Conservation (phyloP, 2,888 invertebrate species). For the Brachypterus glaber region DNA sequence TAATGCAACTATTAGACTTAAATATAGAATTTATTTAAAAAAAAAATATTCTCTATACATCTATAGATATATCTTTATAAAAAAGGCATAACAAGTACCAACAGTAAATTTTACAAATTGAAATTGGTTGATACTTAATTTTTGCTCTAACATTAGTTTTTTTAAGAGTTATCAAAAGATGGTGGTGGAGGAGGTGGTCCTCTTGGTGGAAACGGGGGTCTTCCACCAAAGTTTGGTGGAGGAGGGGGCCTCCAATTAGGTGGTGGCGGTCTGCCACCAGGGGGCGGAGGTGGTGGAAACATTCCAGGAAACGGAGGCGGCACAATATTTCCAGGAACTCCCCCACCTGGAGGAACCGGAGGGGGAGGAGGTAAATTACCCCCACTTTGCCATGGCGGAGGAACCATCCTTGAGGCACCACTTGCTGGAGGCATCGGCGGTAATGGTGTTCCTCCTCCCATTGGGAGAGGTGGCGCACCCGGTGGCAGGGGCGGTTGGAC, state of each 20-base stretch:
- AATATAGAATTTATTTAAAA: too few species aligned
- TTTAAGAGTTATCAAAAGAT: constrained; percentile 15
- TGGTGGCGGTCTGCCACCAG: constrained; percentile 49
- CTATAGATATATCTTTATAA: too few species aligned
- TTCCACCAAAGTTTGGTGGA: constrained; percentile 49
- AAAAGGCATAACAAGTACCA: too few species aligned
- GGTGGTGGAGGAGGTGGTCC: constrained; percentile 64
- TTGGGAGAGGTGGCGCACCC: constrained; percentile 59
- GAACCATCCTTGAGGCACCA: constrained; percentile 33
- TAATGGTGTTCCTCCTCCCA: constrained; percentile 36
- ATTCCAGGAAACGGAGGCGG: constrained; percentile 28
- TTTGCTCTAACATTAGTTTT: not conserved
- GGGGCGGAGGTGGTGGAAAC: constrained; percentile 40
- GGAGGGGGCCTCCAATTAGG: constrained; percentile 62
- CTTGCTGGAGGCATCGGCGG: constrained; percentile 37
- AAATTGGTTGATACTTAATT: not conserved
- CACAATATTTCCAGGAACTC: constrained; percentile 32
- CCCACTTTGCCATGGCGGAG: constrained; percentile 32
- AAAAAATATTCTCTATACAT: too few species aligned
- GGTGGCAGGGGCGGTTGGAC: constrained; percentile 53
- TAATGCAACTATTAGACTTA: too few species aligned
- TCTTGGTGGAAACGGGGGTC: constrained; percentile 55
- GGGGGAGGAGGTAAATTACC: constrained; percentile 26
- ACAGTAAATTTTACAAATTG: too few species aligned
- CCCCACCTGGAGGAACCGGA: constrained; percentile 33